Percentiles rank a stretch among this genome's conserved stretches.
phyloP scores from a whole-genome alignment of 2,797 vertebrate genomes.

The Melanotaenia boesemani region DNA sequence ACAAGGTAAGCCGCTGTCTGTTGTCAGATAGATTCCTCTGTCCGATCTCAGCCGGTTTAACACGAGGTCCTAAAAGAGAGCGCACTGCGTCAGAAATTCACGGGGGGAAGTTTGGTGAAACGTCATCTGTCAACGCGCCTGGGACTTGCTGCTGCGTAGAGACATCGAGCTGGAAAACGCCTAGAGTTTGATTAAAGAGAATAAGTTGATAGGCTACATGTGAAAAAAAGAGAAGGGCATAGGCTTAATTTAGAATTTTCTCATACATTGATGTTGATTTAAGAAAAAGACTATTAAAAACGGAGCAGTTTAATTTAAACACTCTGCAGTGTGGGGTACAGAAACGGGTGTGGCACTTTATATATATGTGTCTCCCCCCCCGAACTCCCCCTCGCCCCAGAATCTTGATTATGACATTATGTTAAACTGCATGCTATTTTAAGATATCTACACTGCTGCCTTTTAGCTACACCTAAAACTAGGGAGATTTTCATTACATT shows the following conservation, averaged over 20 bases:
- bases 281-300: not conserved
- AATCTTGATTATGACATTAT: slow-evolving; percentile 54
- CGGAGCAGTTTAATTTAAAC: not conserved
- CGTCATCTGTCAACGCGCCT: slow-evolving; percentile 14
- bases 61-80: not conserved
- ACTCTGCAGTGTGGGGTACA: slow-evolving; percentile 13
- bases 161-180: not conserved
- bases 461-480: slow-evolving; percentile 43
- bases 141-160: slow-evolving; percentile 3
- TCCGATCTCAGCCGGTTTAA: not conserved
- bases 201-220: not conserved
- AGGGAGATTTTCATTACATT: not conserved
- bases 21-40: not conserved
- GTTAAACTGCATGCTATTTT: slow-evolving; percentile 69
- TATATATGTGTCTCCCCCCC: slow-evolving; percentile 24
- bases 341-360: slow-evolving; percentile 61
- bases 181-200: not conserved
- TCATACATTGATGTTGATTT: not conserved
- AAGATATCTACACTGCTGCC: slow-evolving; percentile 37
- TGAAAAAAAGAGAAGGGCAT: not conserved
- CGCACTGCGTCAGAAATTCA: not conserved
- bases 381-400: not conserved
- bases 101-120: slow-evolving; percentile 35
- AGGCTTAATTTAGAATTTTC: not conserved
- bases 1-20: slow-evolving; percentile 33